Base-by-base conservation (phyloP, 2,888 invertebrate species). In the Drosophila borealis region DNA sequence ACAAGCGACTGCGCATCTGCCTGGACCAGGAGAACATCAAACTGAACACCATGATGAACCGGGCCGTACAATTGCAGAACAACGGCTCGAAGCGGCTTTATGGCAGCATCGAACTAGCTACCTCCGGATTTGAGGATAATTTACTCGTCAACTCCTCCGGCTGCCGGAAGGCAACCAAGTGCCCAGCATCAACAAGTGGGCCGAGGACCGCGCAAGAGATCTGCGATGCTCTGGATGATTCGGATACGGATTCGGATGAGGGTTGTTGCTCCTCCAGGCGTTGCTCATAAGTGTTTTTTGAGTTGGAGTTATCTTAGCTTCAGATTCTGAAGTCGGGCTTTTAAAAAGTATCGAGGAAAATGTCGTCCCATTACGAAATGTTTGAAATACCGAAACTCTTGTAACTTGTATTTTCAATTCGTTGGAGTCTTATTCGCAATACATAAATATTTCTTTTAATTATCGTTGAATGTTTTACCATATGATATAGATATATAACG, bases 31-130 rank as follows among this genome's bases (percentile, higher is more conserved):
- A 92, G 65, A 81, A 85, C 29, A 36, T 87, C 0, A 90, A 88
- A 37, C 36, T 92, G 0, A 77, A 76, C 2, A 67, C 75, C 6
- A 80, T 92, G 55, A 74, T 90, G 10, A 78, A 77, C 10, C 82
- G 79, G 8, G 90, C 90, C 0, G 70, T 90, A 1, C 62, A 73
- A 5, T 73, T 92, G 55, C 92, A 92, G 57, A 90, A 91, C 36
- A 75, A 71, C 11, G 87, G 90, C 6, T 91, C 92, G 0, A 76
- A 63, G 3, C 69, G 88, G 0, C 56, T 54, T 8, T 92, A 91
- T 53, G 74, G 70, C 0, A 84, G 80, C 25, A 67, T 92, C 2
- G 85, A 87, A 14, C 49, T 92, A 10, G 88, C 83, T 3, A 83
- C 87, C 0, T 85, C 90, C 1, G 55, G n/a, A 1, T 10, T 34